Conservation (phyloP, 23 tunicate genomes). For the Aplidium turbinatum region DNA sequence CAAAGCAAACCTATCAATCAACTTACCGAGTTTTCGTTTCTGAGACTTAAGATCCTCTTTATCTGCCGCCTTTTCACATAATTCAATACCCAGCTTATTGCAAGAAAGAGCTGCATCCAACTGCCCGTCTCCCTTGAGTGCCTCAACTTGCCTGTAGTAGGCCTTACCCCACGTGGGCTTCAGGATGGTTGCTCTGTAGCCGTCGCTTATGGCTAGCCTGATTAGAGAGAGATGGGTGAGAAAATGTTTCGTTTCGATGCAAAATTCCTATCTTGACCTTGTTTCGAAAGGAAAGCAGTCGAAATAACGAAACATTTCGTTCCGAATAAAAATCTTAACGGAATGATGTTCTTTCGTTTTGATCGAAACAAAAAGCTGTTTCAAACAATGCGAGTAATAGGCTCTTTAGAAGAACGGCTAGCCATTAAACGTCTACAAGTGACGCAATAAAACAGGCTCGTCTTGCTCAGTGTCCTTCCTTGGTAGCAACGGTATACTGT, state of each 20-base stretch:
- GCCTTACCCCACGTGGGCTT: slow-evolving; percentile 74
- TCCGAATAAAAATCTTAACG: too few species aligned
- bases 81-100: slow-evolving; percentile 26
- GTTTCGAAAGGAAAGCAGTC: too few species aligned
- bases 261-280: not conserved
- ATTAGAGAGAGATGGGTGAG: not conserved
- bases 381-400: too few species aligned
- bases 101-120: slow-evolving; percentile 30
- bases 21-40: slow-evolving; percentile 14
- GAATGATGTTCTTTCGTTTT: too few species aligned
- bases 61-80: slow-evolving; percentile 21
- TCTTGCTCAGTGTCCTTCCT: too few species aligned
- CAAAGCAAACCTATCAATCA: too few species aligned
- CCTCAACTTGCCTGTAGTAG: slow-evolving; percentile 54
- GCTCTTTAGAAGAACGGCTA: too few species aligned
- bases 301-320: too few species aligned
- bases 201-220: slow-evolving; percentile 66
- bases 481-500: too few species aligned
- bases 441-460: too few species aligned
- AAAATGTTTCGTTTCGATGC: not conserved
- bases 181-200: slow-evolving; percentile 52
- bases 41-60: slow-evolving; percentile 31
- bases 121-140: slow-evolving; percentile 25
- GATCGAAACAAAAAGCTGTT: too few species aligned
- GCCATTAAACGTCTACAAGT: too few species aligned